phyloP scores from a whole-genome alignment of 2,113 vertebrate genomes.

The Daubentonia madagascariensis region DNA sequence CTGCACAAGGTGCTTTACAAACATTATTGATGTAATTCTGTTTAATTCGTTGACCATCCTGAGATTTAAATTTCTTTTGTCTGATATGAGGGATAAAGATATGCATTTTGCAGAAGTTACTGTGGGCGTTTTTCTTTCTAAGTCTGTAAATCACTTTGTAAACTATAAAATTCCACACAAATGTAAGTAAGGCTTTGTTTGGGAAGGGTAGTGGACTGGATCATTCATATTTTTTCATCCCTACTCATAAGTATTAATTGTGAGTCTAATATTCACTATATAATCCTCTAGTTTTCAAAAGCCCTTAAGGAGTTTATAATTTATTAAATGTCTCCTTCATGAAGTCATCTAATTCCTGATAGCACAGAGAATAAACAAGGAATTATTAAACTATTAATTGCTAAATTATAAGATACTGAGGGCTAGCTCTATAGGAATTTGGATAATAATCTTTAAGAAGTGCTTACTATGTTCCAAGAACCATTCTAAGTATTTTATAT shows the following conservation, averaged over 20 bases:
- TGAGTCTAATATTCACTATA: not conserved
- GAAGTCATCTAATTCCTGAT: slow-evolving; percentile 50
- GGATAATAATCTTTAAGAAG: slow-evolving; percentile 13
- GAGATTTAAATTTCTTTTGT: not conserved
- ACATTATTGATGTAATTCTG: not conserved
- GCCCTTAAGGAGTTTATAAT: slow-evolving; percentile 15
- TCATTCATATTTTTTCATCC: not conserved
- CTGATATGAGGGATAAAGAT: not conserved
- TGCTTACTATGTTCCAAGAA: not conserved
- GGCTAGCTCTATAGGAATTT: not conserved
- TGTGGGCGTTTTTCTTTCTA: not conserved
- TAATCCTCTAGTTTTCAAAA: slow-evolving; percentile 29
- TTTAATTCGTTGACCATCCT: not conserved
- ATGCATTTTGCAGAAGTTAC: not conserved
- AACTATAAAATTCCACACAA: not conserved
- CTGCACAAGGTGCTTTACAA: not conserved
- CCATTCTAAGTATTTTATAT: slow-evolving; percentile 21
- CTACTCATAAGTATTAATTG: not conserved
- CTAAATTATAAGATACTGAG: not conserved
- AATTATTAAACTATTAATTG: slow-evolving; percentile 57
- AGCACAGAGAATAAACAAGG: slow-evolving; percentile 35
- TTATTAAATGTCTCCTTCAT: slow-evolving; percentile 46
- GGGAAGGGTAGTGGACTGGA: not conserved
- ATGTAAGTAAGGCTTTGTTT: not conserved
- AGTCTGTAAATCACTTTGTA: not conserved